Evolutionary conservation across 2,888 invertebrate genomes (phyloP), one percentile per base, ranked within the genome.

Genomic region (Perizoma flavofasciatum): DNA sequence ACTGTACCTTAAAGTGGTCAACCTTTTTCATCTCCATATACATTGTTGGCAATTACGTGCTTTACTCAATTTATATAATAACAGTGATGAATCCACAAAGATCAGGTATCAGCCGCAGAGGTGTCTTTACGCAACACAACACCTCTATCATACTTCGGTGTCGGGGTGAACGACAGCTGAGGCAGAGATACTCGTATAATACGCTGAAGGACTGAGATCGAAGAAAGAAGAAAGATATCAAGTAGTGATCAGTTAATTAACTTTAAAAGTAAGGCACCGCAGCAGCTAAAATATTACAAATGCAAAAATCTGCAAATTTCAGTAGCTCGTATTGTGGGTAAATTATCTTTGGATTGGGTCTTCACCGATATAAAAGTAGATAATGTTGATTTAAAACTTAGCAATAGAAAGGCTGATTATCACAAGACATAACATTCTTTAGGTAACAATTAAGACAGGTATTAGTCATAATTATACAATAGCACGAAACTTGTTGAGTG

Each of bases 41-140:
- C 22, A 7, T n/a, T 10, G 5, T 49, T 49, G 40, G 11, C 32
- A 7, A 43, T 50, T 7, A 2, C 35, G 37, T 43, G 43, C 55
- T 10, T 52, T 59, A 49, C 52, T 49, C 32, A 40, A 55, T 55
- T 59, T 56, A 46, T 56, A 52, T 59, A 52, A 57, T 54, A 10
- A 2, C 46, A 10, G 61, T 58, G 48, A 62, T 58, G 58, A 62
- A 62, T 41, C 55, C 44, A 58, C 61, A 56, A 46, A 57, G 50
- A 66, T 66, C 62, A 44, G 49, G 57, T 68, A 49, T 60, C 67
- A 9, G 52, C 59, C 66, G 61, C 66, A 59, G 50, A 61, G 53
- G 53, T 57, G 53, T 6, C 51, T 59, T 67, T 66, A 58, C 63
- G 65, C 56, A 68, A 66, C 48, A 49, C 48, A 41, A 58, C 61